Conservation (phyloP, 2,113 vertebrate genomes). For the Anas platyrhynchos region DNA sequence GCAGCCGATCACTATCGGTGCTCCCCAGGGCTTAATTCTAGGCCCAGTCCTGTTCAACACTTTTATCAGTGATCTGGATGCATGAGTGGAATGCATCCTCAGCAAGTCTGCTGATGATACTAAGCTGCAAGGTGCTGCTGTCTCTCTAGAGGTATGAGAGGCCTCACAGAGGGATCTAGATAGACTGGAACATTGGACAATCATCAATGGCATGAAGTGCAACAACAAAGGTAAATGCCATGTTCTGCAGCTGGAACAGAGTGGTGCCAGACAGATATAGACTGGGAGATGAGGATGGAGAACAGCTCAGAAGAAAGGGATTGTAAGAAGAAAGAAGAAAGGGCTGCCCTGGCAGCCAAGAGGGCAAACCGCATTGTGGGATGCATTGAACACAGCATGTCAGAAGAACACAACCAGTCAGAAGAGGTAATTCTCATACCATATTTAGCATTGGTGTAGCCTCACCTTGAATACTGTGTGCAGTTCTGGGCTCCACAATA, state of each 20-base stretch:
- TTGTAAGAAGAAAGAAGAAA: background rate
- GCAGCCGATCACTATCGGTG: background rate
- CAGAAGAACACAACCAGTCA: background rate
- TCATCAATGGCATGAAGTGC: background rate
- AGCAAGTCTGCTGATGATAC: background rate
- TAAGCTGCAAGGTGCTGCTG: background rate
- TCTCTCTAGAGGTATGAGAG: background rate
- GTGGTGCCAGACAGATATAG: background rate
- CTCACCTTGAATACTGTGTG: background rate
- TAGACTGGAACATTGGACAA: background rate
- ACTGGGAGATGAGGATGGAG: background rate
- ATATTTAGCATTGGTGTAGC: background rate
- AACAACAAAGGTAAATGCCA: background rate
- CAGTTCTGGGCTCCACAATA: background rate
- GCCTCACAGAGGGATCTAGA: background rate
- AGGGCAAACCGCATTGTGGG: background rate
- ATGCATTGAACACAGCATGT: background rate
- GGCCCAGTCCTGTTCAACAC: background rate
- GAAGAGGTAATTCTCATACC: background rate
- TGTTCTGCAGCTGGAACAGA: background rate
- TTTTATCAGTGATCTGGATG: background rate
- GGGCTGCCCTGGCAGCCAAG: background rate
- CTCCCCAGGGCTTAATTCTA: background rate
- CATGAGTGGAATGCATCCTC: background rate
- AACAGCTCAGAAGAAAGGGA: background rate